Base-by-base conservation (phyloP, 2,888 invertebrate genomes). In the Tortricodes alternella region DNA sequence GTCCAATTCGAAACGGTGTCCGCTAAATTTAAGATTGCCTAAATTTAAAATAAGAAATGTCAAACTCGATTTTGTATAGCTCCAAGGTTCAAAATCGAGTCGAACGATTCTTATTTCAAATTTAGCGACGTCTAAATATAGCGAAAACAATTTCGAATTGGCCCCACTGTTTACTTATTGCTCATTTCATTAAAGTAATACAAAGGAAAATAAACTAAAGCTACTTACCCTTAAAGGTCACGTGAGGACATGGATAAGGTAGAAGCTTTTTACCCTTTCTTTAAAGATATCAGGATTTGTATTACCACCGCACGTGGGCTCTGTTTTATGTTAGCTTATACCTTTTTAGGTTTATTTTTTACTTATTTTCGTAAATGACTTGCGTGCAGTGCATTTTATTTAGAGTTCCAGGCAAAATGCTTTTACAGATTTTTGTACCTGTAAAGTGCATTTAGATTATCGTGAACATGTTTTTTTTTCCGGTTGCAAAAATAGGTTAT, bases 211-310 rank as follows among this genome's bases (percentile, higher is more conserved):
- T 29, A 29, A 29, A 11, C n/a, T n/a, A 27, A 29, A 29, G 11
- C 29, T 19, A 19, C 65, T 66, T 55, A 60, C 62, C 67, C 66
- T 65, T 61, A 62, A 67, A 64, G 62, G 66, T 76, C 64, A 72
- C 74, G 71, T 71, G 70, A 70, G 58, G 51, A 66, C 62, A 63
- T 67, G 65, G 68, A 74, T 69, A 74, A 74, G 62, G 63, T 70
- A 72, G 76, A 74, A 76, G 70, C 68, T 72, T 74, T 76, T 66
- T 46, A 49, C 65, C 69, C 73, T 72, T 72, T 69, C 66, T 71
- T 43, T 70, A 70, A 65, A 62, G 68, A 66, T 66, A 65, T 56
- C 50, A 44, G 49, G 50, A 43, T 16, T 49, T 55, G 43, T 56
- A 53, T 53, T 46, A 46, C 46, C 39, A 46, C 39, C 46, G 34